A percentile compares a stretch with the other conserved stretches of the same genome.
Conservation (phyloP, 2,888 invertebrate species). For the Drosophila quinaria region DNA sequence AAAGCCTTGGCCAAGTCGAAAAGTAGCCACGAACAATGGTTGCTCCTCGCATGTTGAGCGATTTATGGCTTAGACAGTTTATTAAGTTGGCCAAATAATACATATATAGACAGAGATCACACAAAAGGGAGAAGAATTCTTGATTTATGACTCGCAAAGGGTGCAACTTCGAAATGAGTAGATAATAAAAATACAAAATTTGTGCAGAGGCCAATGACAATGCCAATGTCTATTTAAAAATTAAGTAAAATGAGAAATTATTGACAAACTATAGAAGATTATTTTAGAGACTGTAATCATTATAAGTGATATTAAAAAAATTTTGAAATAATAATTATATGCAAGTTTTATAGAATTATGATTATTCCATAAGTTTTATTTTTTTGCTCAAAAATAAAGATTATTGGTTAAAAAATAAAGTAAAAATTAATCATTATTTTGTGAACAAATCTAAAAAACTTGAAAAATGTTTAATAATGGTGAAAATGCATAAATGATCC, state of each 20-base stretch:
- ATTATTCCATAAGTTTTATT: too few relatives aligned
- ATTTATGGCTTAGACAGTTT: slow-evolving; percentile 71
- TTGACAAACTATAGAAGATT: too few relatives aligned
- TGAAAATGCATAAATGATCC: too few relatives aligned
- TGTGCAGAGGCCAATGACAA: not conserved
- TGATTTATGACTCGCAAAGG: slow-evolving; percentile 35
- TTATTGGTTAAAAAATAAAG: too few relatives aligned
- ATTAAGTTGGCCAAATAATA: slow-evolving; percentile 51
- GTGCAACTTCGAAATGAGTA: not conserved
- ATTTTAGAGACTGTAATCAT: too few relatives aligned
- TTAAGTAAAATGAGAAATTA: not conserved
- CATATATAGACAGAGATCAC: slow-evolving; percentile 8
- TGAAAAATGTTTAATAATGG: too few relatives aligned
- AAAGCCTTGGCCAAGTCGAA: slow-evolving; percentile 49
- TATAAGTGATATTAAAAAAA: too few relatives aligned
- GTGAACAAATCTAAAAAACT: too few relatives aligned
- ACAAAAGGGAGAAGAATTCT: not conserved
- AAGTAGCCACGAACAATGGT: slow-evolving; percentile 59
- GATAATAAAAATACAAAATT: not conserved
- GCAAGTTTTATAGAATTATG: too few relatives aligned
- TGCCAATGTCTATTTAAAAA: not conserved
- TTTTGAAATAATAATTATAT: too few relatives aligned
- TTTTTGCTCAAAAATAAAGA: too few relatives aligned
- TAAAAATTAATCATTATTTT: too few relatives aligned
- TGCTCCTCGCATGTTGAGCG: slow-evolving; percentile 66